Base-by-base conservation (phyloP, 2,888 invertebrate species). In the Anorthoa munda region DNA sequence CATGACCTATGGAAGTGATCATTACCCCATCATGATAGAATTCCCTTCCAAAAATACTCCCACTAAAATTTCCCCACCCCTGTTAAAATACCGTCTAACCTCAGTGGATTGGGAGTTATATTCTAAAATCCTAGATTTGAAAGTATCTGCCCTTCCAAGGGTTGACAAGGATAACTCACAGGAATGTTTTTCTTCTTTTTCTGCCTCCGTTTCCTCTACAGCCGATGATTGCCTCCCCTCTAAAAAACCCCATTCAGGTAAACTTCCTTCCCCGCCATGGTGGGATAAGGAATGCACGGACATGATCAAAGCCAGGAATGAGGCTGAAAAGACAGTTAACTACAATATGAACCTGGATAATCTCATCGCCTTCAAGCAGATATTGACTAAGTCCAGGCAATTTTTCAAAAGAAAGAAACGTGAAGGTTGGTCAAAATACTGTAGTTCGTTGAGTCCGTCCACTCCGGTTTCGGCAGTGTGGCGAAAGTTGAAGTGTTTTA, bases 301-400 rank as follows among this genome's bases (percentile, higher is more conserved):
- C 26, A 26, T 48, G 9, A n/a, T n/a, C n/a, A n/a, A n/a, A n/a
- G n/a, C n/a, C n/a, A n/a, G n/a, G n/a, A n/a, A n/a, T n/a, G n/a
- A n/a, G n/a, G n/a, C n/a, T n/a, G n/a, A n/a, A n/a, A n/a, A n/a
- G n/a, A n/a, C n/a, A n/a, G n/a, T n/a, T n/a, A n/a, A n/a, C n/a
- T n/a, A n/a, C n/a, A n/a, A n/a, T n/a, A n/a, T n/a, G n/a, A n/a
- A n/a, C n/a, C n/a, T n/a, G 46, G 65, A 53, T 2, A 65, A 65
- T 7, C n/a, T 65, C 15, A 53, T 65, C 2, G 15, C 39, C 2
- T 53, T 39, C 18, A 39, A 53, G 2, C 53, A 17, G 1, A 53
- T 53, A 13, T 53, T 65, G 17, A 53, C 65, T 7, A 65, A 53
- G 65, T 65, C 39, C 39, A 65, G 31, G 9, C n/a, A 51, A 53